Evolutionary conservation across 2,113 vertebrate species (phyloP).

Genomic region (Malurus elegans): DNA sequence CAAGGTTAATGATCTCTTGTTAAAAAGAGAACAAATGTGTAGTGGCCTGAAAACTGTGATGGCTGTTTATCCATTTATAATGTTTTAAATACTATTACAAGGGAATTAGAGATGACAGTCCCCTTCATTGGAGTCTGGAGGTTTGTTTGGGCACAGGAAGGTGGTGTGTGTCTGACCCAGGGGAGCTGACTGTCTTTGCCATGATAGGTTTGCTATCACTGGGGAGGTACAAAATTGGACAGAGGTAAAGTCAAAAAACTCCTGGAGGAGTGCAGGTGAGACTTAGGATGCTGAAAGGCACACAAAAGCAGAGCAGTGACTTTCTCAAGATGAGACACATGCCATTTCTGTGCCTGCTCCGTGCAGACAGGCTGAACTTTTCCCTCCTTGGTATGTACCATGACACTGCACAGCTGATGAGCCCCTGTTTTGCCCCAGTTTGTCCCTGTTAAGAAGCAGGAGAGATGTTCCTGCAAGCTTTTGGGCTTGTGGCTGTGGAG

Average conservation of each 20-base stretch:
- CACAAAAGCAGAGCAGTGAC: not conserved
- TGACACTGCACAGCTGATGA: not conserved
- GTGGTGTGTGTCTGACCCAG: not conserved
- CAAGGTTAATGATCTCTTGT: constrained; percentile 43
- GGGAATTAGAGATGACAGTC: not conserved
- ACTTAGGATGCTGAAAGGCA: not conserved
- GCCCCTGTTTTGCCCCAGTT: not conserved
- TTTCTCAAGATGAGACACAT: not conserved
- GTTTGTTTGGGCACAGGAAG: not conserved
- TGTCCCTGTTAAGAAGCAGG: not conserved
- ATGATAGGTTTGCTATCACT: not conserved
- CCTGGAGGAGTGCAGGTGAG: not conserved
- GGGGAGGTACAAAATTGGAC: not conserved
- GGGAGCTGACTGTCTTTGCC: not conserved
- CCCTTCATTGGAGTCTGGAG: not conserved
- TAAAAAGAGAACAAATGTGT: not conserved
- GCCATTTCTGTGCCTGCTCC: not conserved
- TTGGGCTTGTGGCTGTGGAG: not conserved
- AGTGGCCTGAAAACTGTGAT: not conserved
- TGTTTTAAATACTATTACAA: not conserved
- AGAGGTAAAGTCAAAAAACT: constrained; percentile 2
- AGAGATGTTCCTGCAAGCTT: not conserved
- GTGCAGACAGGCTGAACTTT: not conserved
- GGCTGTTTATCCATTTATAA: not conserved
- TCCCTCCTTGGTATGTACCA: not conserved